These are phyloP conservation scores for Azorinus chamasolen DNA, from an alignment of 2,888 invertebrate species.

Conservation along the genomic window DNA sequence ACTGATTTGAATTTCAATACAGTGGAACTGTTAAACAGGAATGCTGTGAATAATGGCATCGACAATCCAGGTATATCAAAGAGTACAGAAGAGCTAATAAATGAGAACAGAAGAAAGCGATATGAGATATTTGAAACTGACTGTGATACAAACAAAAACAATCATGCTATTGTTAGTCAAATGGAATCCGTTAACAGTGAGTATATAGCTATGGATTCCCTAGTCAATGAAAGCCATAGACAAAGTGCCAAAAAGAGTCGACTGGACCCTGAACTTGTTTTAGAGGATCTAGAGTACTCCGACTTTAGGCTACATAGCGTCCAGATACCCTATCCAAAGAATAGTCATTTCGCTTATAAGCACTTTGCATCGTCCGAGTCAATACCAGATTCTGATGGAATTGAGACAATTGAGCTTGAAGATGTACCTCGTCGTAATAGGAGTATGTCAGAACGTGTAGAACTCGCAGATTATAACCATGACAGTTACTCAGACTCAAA, in stretches of 20 bases:
- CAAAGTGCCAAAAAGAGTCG: background rate
- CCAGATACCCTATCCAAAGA: constrained; percentile 49
- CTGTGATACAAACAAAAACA: constrained; percentile 6
- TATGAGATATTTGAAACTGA: background rate
- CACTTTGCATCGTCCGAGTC: constrained; percentile 18
- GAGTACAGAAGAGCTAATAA: constrained; percentile 58
- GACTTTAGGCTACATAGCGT: constrained; percentile 59
- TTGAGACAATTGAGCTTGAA: constrained; percentile 50
- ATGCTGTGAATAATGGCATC: constrained; percentile 50
- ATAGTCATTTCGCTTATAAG: constrained; percentile 2
- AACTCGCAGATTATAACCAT: background rate
- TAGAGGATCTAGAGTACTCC: constrained; percentile 67
- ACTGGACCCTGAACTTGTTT: constrained; percentile 60
- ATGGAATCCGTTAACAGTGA: too few relatives aligned
- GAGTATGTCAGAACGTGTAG: constrained; percentile 2
- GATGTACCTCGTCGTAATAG: constrained; percentile 12
- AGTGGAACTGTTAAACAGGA: constrained; percentile 44
- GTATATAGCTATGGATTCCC: background rate
- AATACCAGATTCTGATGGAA: background rate
- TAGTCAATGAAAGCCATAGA: constrained; percentile 3
- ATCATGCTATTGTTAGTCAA: background rate
- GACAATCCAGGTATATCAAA: constrained; percentile 67
- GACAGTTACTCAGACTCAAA: too few relatives aligned
- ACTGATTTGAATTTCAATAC: constrained; percentile 58
- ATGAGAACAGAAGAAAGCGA: constrained; percentile 26